These are phyloP conservation scores for Mormyrus iriodes DNA, from an alignment of 2,113 vertebrate species.

Conservation along the genomic window DNA sequence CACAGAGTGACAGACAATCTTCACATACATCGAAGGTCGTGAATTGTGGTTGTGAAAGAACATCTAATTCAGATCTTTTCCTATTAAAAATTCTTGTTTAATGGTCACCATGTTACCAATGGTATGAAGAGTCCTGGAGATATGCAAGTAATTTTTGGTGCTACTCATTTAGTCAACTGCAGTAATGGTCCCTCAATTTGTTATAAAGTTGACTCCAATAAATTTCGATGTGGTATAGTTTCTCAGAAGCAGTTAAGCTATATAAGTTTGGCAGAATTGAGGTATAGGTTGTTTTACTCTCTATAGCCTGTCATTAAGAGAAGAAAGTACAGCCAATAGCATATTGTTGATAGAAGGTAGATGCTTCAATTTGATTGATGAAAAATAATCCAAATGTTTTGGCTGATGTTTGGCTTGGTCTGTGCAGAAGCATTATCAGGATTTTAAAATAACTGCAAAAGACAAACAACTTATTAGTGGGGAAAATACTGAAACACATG, in stretches of 20 bases:
- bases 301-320: neutral
- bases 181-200: neutral
- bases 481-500: neutral
- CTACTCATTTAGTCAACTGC: neutral
- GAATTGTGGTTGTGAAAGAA: neutral
- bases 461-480: neutral
- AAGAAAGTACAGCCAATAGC: constrained; percentile 5
- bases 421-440: constrained; percentile 4
- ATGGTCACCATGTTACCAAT: neutral
- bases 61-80: neutral
- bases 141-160: neutral
- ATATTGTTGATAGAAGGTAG: neutral
- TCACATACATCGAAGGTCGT: neutral
- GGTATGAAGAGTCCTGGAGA: neutral
- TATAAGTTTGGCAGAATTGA: neutral
- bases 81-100: neutral
- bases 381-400: neutral
- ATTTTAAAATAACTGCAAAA: constrained; percentile 19
- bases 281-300: constrained; percentile 13
- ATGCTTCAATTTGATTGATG: neutral
- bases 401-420: neutral
- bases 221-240: neutral
- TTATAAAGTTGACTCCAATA: neutral
- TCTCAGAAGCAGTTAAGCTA: neutral
- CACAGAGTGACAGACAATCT: neutral